phyloP scores from a whole-genome alignment of 23 tunicate species.

The Styela plicata region DNA sequence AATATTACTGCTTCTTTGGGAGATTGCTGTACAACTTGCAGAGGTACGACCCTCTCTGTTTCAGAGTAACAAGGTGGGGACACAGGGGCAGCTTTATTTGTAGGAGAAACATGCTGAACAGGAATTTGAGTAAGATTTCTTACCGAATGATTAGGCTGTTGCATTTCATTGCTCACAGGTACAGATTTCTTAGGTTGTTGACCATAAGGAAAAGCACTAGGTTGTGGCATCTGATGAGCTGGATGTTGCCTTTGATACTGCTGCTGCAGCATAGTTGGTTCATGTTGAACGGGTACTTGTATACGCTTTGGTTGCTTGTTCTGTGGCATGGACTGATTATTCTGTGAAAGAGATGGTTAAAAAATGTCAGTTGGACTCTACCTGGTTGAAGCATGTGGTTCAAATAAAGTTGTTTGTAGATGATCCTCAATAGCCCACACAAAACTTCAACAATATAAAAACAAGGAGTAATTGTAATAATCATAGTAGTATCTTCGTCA shows the following conservation, averaged over 20 bases:
- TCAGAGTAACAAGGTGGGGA: background rate
- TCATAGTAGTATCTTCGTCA: no score
- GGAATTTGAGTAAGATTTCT: constrained; percentile 23
- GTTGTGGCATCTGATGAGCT: constrained; percentile 37
- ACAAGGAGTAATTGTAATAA: no score
- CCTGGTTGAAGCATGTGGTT: background rate
- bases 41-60: background rate
- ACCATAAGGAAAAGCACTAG: background rate
- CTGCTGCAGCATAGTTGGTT: background rate
- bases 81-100: background rate
- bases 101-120: constrained; percentile 12
- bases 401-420: background rate
- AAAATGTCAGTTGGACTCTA: background rate
- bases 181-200: background rate
- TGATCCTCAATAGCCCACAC: no score
- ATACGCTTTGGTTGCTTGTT: constrained; percentile 5
- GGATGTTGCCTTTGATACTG: constrained; percentile 12
- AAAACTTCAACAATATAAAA: no score
- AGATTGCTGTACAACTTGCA: background rate
- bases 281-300: constrained; percentile 26
- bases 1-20: background rate
- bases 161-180: background rate
- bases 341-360: background rate
- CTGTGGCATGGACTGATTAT: background rate
- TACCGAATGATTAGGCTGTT: background rate